Base-by-base conservation (phyloP, 2,113 vertebrate species). In the Myanophis thanlyinensis region DNA sequence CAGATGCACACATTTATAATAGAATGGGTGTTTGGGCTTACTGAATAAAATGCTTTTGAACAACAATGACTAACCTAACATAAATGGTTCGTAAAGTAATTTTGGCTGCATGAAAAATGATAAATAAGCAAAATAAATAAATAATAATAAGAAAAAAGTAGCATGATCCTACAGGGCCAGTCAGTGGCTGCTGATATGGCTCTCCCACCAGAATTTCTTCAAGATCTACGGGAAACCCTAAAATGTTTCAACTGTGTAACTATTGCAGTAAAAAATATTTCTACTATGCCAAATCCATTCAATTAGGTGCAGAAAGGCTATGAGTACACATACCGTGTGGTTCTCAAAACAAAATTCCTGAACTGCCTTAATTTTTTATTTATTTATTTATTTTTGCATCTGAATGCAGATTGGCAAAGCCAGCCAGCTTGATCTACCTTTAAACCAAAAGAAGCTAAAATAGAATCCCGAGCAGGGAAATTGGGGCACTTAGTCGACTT, bases 41-140 rank as follows among this genome's bases (percentile, higher is more conserved):
- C 8, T 59, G 67, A 56, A 48, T 89, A 89, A 49, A 59, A 85
- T 85, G 27, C 48, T 89, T 56, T 89, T 56, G 67, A 92, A 89
- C 51, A 88, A 88, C 51, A 54, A 88, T 51, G 52, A 59, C 44
- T 85, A 85, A 35, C 2, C 30, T 85, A 85, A 23, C 30, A 89
- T 47, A 89, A 87, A 59, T 47, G 73, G 15, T 13, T 40, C 2
- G 88, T 18, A 85, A 59, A 62, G 18, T 30, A 90, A 93, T 86
- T 62, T 47, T n/a, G 46, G 80, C 46, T 89, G 49, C n/a, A 86
- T 93, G 92, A 62, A 93, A 35, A 93, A 92, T 89, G 92, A 20
- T 27, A 89, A 90, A n/a, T 67, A 35, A 85, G 52, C 80, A 89
- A 89, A 93, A 85, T 8, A 62, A 80, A 80, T 22, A 35, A 73